These are phyloP conservation scores for Azemiops feae DNA, from an alignment of 2,113 vertebrate species.

Conservation along the genomic window DNA sequence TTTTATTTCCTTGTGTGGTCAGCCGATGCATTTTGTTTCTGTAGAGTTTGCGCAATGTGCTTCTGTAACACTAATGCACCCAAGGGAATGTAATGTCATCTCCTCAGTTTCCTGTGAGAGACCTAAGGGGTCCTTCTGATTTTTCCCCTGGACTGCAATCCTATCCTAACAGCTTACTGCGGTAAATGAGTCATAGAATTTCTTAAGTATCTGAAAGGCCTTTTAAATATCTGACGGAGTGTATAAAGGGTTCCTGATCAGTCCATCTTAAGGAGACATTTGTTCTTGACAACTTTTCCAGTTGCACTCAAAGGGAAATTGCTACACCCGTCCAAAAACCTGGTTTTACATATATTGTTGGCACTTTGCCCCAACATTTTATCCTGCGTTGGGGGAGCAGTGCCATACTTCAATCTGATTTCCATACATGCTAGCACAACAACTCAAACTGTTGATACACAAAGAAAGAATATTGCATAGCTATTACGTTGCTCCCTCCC, in stretches of 20 bases:
- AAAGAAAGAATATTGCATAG: not conserved
- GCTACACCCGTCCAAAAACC: not conserved
- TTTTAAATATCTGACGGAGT: not conserved
- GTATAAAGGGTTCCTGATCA: not conserved
- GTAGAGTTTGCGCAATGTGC: not conserved
- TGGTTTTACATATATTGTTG: not conserved
- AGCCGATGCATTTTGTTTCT: not conserved
- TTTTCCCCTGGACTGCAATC: not conserved
- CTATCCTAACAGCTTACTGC: not conserved
- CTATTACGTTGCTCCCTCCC: not conserved
- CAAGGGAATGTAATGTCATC: not conserved
- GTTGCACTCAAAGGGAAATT: not conserved
- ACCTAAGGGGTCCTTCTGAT: not conserved
- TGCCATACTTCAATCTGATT: not conserved
- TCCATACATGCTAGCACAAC: not conserved
- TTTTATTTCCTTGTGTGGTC: not conserved
- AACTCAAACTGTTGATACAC: not conserved
- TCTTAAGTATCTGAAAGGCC: not conserved
- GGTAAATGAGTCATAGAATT: not conserved
- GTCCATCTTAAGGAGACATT: not conserved
- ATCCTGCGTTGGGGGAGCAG: not conserved
- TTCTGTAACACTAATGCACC: not conserved
- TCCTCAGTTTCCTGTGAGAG: not conserved
- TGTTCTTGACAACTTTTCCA: not conserved
- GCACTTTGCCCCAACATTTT: not conserved